A percentile compares a stretch with the other conserved stretches of the same genome.
These are phyloP conservation scores for Pao palembangensis DNA, from an alignment of 2,113 vertebrate genomes.

Conservation along the genomic window DNA sequence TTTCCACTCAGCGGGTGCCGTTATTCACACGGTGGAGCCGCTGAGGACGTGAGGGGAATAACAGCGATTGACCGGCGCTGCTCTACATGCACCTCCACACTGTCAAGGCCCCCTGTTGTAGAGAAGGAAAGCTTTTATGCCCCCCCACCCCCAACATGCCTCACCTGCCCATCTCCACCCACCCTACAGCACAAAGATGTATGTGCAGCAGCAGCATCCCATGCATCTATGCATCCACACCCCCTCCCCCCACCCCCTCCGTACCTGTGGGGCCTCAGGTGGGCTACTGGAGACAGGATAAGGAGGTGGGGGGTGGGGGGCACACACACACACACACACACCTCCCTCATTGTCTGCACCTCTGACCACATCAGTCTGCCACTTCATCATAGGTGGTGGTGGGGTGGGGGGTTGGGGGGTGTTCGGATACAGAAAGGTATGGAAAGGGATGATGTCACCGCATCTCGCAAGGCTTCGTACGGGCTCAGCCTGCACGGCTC, in stretches of 20 bases:
- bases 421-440: slow-evolving; percentile 47
- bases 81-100: slow-evolving; percentile 43
- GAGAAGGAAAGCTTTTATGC: slow-evolving; percentile 8
- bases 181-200: slow-evolving; percentile 30
- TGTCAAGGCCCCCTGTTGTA: slow-evolving; percentile 7
- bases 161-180: slow-evolving; percentile 26
- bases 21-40: slow-evolving; percentile 32
- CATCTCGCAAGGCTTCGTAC: slow-evolving; percentile 62
- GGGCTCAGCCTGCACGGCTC: slow-evolving; percentile 26
- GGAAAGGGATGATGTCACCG: slow-evolving; percentile 70
- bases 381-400: slow-evolving; percentile 54
- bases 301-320: slow-evolving; percentile 30
- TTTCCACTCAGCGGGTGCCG: slow-evolving; percentile 13
- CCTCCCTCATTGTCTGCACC: too few species aligned
- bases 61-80: slow-evolving; percentile 60
- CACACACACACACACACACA: too few species aligned
- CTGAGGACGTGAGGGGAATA: slow-evolving; percentile 69
- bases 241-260: not conserved
- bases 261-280: slow-evolving; percentile 61
- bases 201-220: slow-evolving; percentile 17
- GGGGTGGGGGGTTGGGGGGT: slow-evolving; percentile 16
- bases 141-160: not conserved
- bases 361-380: slow-evolving; percentile 16
- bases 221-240: slow-evolving; percentile 17
- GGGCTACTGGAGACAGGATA: slow-evolving; percentile 57